Evolutionary conservation across 2,888 invertebrate genomes (phyloP).

Genomic region (Osmoderma eremita): DNA sequence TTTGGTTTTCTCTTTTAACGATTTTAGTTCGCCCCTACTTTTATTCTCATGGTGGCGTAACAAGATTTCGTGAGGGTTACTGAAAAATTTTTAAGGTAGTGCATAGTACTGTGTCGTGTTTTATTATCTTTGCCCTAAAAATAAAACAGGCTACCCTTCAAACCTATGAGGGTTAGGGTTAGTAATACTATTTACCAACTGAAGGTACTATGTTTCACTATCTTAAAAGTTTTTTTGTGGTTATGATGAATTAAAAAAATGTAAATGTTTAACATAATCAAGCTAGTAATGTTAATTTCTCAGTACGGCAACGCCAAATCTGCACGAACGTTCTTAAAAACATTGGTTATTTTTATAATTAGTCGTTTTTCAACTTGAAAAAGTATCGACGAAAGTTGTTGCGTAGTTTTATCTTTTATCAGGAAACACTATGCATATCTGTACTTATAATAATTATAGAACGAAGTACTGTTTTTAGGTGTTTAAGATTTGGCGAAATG

Average conservation of each 20-base stretch:
- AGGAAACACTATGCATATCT: not conserved
- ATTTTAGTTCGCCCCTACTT: constrained; percentile 66
- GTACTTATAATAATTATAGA: too few species aligned
- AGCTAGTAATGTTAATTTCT: constrained; percentile 35
- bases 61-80: constrained; percentile 71
- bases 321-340: constrained; percentile 4
- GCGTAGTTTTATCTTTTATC: constrained; percentile 1
- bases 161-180: constrained; percentile 62
- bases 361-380: constrained; percentile 1
- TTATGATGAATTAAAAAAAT: constrained; percentile 43
- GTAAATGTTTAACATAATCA: constrained; percentile 30
- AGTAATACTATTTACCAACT: constrained; percentile 38
- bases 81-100: constrained; percentile 56
- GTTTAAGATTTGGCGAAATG: too few species aligned
- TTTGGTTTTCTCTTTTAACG: constrained; percentile 56
- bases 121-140: constrained; percentile 43
- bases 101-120: constrained; percentile 53
- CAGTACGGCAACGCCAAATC: constrained; percentile 7
- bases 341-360: constrained; percentile 3
- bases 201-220: constrained; percentile 50
- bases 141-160: constrained; percentile 51
- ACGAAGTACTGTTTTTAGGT: too few species aligned
- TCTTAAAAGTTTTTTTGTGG: constrained; percentile 48
- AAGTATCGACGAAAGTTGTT: not conserved
- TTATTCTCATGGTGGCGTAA: constrained; percentile 74